phyloP scores from a whole-genome alignment of 1,140 invertebrate genomes.

The Euura saliciscinereae region DNA sequence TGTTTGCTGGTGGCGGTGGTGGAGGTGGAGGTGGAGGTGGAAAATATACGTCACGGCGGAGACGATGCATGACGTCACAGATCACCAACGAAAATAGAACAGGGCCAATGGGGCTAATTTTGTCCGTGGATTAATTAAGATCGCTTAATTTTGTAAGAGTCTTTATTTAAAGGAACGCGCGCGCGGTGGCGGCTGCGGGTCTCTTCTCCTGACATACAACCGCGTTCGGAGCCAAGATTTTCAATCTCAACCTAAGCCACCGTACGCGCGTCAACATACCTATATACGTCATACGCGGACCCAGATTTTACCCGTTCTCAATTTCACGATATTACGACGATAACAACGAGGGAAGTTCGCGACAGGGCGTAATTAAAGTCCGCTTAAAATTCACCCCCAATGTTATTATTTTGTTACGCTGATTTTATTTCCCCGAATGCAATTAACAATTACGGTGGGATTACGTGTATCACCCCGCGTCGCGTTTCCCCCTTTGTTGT shows the following conservation, averaged over 20 bases:
- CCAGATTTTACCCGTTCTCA: background rate
- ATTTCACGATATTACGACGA: too few relatives aligned
- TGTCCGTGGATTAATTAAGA: slow-evolving; percentile 54
- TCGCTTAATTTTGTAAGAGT: slow-evolving; percentile 48
- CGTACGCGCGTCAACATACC: background rate
- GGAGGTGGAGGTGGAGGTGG: background rate
- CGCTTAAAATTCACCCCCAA: too few relatives aligned
- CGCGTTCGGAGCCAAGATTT: slow-evolving; percentile 23
- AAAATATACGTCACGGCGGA: slow-evolving; percentile 39
- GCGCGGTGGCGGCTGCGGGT: slow-evolving; percentile 22
- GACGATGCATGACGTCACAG: slow-evolving; percentile 45
- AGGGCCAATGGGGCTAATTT: slow-evolving; percentile 50
- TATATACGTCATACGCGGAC: background rate
- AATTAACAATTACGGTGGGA: too few relatives aligned
- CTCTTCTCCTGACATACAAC: too few relatives aligned
- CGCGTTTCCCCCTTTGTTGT: too few relatives aligned
- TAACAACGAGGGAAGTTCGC: too few relatives aligned
- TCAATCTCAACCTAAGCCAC: slow-evolving; percentile 27
- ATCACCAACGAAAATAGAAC: slow-evolving; percentile 49
- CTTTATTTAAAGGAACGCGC: slow-evolving; percentile 37
- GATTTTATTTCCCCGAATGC: too few relatives aligned
- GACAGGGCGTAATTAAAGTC: too few relatives aligned
- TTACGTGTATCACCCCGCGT: too few relatives aligned
- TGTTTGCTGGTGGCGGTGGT: background rate
- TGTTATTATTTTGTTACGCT: too few relatives aligned